Evolutionary conservation across 2,113 vertebrate genomes (phyloP).

Genomic region (Leptobrachium ailaonicum): DNA sequence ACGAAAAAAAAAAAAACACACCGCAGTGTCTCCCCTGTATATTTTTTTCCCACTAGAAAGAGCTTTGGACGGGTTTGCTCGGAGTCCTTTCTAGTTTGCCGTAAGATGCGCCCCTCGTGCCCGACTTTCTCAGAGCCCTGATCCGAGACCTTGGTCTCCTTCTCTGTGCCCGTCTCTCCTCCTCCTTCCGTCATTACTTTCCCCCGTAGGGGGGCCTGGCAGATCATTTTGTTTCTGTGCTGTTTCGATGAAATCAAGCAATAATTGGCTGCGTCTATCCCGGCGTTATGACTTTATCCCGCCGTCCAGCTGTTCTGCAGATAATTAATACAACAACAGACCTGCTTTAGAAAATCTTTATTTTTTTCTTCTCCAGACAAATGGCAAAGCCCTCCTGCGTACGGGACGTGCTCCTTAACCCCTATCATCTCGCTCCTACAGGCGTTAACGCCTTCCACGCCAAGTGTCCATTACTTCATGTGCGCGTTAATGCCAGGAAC

Average conservation of each 20-base stretch:
- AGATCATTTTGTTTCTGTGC: conserved; percentile 24
- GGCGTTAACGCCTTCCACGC: background rate
- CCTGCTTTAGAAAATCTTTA: conserved; percentile 20
- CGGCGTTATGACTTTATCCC: conserved; percentile 35
- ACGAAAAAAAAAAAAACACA: too few species aligned
- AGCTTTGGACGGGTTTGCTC: too few species aligned
- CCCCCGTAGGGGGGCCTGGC: background rate
- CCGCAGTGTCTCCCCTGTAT: too few species aligned
- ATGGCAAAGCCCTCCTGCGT: background rate
- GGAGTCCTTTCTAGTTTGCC: too few species aligned
- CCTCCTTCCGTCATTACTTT: background rate
- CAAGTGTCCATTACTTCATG: too few species aligned
- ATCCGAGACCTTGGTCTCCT: background rate
- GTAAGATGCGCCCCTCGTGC: too few species aligned
- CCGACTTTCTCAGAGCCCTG: background rate
- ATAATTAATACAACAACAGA: conserved; percentile 46
- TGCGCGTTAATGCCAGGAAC: too few species aligned
- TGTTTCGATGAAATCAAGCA: conserved; percentile 33
- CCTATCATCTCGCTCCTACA: background rate
- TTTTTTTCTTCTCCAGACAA: conserved; percentile 25
- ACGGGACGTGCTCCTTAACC: background rate
- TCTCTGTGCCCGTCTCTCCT: background rate
- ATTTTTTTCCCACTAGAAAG: too few species aligned
- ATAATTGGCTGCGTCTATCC: conserved; percentile 39
- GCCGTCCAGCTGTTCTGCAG: conserved; percentile 45